Evolutionary conservation across 2,113 vertebrate species (phyloP), one percentile per base, ranked within the genome.

Genomic region (Artemisiospiza belli): DNA sequence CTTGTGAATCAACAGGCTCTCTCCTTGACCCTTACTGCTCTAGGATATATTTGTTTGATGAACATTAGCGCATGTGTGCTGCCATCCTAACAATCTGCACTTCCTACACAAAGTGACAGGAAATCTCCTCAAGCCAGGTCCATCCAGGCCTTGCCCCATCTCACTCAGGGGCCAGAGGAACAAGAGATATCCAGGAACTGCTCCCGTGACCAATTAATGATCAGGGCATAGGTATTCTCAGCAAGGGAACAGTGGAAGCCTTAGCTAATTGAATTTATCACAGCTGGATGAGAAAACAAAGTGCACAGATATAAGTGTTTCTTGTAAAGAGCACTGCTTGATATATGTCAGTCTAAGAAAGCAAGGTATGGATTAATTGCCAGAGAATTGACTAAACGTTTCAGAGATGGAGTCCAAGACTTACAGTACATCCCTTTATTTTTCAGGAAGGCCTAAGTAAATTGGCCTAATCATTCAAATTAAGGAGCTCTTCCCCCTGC

Each of bases 381-480:
- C 74, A 64, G 54, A 39, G 76, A 72, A 80, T 11, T 89, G 89
- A 90, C 87, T 75, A 81, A 92, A 89, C 91, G 59, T 95, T 96
- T 95, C 63, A 95, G 80, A 96, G 63, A 88, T 64, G n/a, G 84
- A 94, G 81, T 82, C 74, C 54, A 89, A 74, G 81, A 84, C 76
- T 90, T 96, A 91, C 46, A 64, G 57, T 67, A 31, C 41, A 62
- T 68, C 72, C 39, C 84, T 81, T 89, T 79, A 77, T 80, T 75
- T 92, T 97, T 95, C 57, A 87, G 55, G 72, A 92, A 92, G 92
- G 70, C 57, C 66, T 77, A 81, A 89, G 62, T 87, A 96, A 96
- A 95, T 97, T 95, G 92, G 76, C 28, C 83, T 90, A 93, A 96
- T 96, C 94, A 89, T 90, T 97, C 91, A 97, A 92, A 96, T 94